Base-by-base conservation (phyloP, 1,140 invertebrate species). In the Lepidurus apus region DNA sequence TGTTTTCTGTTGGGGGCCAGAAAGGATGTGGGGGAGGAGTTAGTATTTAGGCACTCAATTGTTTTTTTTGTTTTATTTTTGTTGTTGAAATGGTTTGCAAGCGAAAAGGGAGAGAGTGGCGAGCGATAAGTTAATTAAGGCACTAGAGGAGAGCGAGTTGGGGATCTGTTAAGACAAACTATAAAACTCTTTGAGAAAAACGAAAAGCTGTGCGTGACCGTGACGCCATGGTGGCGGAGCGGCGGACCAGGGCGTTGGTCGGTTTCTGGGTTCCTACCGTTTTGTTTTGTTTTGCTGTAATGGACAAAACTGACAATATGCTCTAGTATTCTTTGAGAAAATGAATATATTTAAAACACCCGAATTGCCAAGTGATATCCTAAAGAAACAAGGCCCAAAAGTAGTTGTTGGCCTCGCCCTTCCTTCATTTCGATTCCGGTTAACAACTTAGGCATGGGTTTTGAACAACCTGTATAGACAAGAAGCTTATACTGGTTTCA, bases 191-290 rank as follows among this genome's bases (percentile, higher is more conserved):
- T 65, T 13, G 21, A 65, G 7, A 13, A 21, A 65, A 65, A 65
- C 53, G 53, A 65, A 65, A 65, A 65, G 53, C 10, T 65, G 17
- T 65, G 53, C 53, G n/a, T 65, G 53, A 65, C 53, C 53, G 53
- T 65, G 53, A 65, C 53, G 53, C 34, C 34, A 34, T 34, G 34
- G 34, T 34, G 4, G 34, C 13, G 53, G 21, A 65, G 21, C 17
- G 17, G 17, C 17, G 53, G 53, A 13, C 53, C 53, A 65, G 53
- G 53, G 53, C 53, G 53, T 65, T 65, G 53, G 53, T 34, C 34
- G 34, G 34, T 34, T 34, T 34, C 34, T 34, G 34, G 34, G 34
- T 65, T 65, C 53, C 53, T 65, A 65, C 53, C 13, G 53, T 65
- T 65, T 65, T 65, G 17, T 21, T 13, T 65, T n/a, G 53, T n/a